phyloP scores from a whole-genome alignment of 2,888 invertebrate species.

The Idaea dimidiata region DNA sequence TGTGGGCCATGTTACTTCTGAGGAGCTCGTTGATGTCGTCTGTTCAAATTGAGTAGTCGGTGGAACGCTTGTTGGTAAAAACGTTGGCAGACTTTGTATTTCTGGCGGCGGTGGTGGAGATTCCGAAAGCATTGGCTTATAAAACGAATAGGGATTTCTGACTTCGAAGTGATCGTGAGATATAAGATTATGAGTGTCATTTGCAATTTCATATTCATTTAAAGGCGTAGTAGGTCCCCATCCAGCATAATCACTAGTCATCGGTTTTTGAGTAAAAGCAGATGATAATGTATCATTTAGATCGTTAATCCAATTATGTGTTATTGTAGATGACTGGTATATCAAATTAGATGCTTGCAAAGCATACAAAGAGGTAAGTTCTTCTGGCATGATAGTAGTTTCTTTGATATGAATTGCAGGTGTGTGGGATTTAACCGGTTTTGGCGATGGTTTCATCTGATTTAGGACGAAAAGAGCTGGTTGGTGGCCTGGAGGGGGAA shows the following conservation, averaged over 20 bases:
- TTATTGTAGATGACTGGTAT: conserved; percentile 82
- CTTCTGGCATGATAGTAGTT: conserved; percentile 41
- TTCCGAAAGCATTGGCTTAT: conserved; percentile 64
- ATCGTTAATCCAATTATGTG: conserved; percentile 67
- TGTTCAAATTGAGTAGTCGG: conserved; percentile 33
- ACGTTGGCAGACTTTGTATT: conserved; percentile 46
- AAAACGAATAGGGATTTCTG: conserved; percentile 59
- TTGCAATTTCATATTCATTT: conserved; percentile 47
- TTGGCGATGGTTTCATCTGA: conserved; percentile 45
- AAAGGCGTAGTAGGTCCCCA: conserved; percentile 74
- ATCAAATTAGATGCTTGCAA: conserved; percentile 84
- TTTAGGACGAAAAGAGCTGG: conserved; percentile 54
- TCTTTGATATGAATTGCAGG: conserved; percentile 40
- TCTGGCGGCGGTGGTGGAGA: conserved; percentile 57
- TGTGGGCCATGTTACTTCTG: conserved; percentile 22
- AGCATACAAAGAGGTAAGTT: conserved; percentile 66
- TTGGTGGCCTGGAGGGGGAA: conserved; percentile 71
- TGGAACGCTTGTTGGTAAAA: conserved; percentile 60
- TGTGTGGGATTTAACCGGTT: conserved; percentile 41
- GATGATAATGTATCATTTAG: conserved; percentile 49
- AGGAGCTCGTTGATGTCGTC: conserved; percentile 10
- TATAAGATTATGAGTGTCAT: conserved; percentile 68
- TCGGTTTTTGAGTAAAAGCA: conserved; percentile 35
- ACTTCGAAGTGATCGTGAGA: conserved; percentile 50
- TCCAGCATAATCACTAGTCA: conserved; percentile 73